Conservation (phyloP, 2,113 vertebrate genomes). For the Promerops cafer region DNA sequence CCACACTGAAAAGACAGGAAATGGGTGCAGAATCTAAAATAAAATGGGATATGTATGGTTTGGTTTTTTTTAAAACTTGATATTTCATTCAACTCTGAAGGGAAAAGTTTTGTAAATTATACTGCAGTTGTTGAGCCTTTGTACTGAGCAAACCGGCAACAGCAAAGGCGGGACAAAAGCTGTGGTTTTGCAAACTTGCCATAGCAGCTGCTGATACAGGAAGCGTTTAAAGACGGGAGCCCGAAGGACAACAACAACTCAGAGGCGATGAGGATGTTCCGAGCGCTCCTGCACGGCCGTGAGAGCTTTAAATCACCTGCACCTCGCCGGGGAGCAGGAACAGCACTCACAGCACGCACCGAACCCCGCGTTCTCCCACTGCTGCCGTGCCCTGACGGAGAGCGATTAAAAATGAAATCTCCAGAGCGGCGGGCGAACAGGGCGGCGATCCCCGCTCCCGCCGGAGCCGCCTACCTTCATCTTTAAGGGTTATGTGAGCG, state of each 20-base stretch:
- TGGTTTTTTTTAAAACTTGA: rapidly evolving
- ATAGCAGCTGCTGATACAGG: constrained; percentile 69
- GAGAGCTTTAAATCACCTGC: not conserved
- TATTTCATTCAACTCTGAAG: not conserved
- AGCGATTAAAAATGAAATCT: not conserved
- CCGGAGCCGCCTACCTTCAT: constrained; percentile 89
- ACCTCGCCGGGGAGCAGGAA: not conserved
- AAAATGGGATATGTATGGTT: rapidly evolving
- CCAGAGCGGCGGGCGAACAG: not conserved
- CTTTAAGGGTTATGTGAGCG: constrained; percentile 81
- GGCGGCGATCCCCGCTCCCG: not conserved
- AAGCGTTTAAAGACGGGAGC: constrained; percentile 62
- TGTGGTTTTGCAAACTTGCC: constrained; percentile 61
- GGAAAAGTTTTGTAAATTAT: not conserved
- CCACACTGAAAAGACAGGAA: not conserved
- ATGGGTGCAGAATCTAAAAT: not conserved
- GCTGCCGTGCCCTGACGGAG: not conserved
- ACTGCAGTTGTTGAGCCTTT: not conserved
- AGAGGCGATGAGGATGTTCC: not conserved
- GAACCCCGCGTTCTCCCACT: not conserved
- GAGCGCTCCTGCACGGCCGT: not conserved
- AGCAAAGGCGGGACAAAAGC: constrained; percentile 58
- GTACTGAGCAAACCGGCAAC: not conserved
- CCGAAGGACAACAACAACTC: constrained; percentile 53
- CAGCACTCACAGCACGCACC: not conserved